A percentile compares a stretch with the other conserved stretches of the same genome.
These are phyloP conservation scores for Meriones psammophilus DNA, from an alignment of 2,797 vertebrate genomes.

Conservation along the genomic window DNA sequence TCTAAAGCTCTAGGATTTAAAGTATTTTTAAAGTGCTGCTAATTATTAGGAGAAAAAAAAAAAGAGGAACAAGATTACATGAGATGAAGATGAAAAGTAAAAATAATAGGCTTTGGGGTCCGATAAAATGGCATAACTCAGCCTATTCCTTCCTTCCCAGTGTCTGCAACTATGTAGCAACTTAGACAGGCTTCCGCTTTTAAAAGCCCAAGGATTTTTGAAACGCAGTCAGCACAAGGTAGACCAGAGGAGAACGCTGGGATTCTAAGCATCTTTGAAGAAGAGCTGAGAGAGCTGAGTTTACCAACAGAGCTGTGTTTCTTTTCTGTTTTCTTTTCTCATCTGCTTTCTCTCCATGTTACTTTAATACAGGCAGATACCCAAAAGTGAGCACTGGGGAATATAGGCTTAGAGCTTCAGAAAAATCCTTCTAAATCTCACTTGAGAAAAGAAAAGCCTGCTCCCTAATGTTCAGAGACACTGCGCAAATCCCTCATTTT, in stretches of 20 bases:
- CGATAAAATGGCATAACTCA: neutral
- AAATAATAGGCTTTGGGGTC: neutral
- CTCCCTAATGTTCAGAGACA: neutral
- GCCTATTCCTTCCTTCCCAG: neutral
- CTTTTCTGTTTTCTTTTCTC: no score
- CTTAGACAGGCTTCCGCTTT: neutral
- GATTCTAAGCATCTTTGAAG: no score
- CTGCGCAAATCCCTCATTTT: neutral
- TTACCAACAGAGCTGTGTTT: no score
- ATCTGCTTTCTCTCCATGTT: neutral
- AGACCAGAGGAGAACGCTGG: neutral
- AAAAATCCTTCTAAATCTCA: conserved; percentile 20
- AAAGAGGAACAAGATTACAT: neutral
- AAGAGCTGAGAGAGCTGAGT: no score
- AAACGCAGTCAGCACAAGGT: neutral
- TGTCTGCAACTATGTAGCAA: neutral
- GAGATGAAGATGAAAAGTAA: neutral
- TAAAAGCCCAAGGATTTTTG: neutral
- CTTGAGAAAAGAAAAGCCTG: neutral
- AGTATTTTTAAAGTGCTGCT: neutral
- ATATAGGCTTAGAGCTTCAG: neutral
- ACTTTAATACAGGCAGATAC: neutral
- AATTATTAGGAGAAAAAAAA: neutral
- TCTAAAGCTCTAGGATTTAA: neutral
- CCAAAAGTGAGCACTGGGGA: neutral